Percentiles rank a stretch among this genome's conserved stretches.
These are phyloP conservation scores for Spondyliosoma cantharus DNA, from an alignment of 2,797 vertebrate species.

Conservation along the genomic window DNA sequence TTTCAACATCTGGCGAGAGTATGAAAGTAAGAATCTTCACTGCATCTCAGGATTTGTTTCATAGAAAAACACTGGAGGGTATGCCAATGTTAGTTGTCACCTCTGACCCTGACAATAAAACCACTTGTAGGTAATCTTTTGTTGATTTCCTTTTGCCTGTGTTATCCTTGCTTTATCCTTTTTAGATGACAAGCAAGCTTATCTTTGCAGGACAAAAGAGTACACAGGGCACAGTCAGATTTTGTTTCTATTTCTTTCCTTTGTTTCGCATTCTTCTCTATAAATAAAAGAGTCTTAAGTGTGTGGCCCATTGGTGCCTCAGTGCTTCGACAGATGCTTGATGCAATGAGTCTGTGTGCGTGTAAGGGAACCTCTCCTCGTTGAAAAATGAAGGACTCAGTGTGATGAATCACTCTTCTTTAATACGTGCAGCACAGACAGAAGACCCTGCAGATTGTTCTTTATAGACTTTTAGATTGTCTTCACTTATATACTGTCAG, in stretches of 20 bases:
- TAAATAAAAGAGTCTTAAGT: neutral
- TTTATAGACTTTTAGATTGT: no score
- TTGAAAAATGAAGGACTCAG: no score
- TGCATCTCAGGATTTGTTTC: neutral
- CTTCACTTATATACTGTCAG: neutral
- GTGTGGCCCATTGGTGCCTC: neutral
- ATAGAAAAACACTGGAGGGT: neutral
- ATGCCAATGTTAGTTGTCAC: constrained; percentile 1
- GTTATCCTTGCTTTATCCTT: constrained; percentile 44
- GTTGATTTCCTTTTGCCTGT: constrained; percentile 23
- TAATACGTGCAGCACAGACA: no score
- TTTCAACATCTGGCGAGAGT: neutral
- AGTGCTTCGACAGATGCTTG: neutral
- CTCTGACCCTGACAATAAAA: constrained; percentile 31
- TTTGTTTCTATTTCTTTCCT: neutral
- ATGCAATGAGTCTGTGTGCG: no score
- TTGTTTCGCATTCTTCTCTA: constrained; percentile 1
- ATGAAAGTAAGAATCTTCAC: neutral
- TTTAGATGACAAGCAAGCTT: constrained; percentile 27
- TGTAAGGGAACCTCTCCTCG: no score
- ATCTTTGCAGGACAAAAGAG: constrained; percentile 41
- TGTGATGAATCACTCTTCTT: no score
- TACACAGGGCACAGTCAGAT: constrained; percentile 1
- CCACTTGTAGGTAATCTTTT: constrained; percentile 39
- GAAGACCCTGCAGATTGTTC: no score